Evolutionary conservation across 2,888 invertebrate species (phyloP), one percentile per base, ranked within the genome.

Genomic region (Stenichneumon culpator): DNA sequence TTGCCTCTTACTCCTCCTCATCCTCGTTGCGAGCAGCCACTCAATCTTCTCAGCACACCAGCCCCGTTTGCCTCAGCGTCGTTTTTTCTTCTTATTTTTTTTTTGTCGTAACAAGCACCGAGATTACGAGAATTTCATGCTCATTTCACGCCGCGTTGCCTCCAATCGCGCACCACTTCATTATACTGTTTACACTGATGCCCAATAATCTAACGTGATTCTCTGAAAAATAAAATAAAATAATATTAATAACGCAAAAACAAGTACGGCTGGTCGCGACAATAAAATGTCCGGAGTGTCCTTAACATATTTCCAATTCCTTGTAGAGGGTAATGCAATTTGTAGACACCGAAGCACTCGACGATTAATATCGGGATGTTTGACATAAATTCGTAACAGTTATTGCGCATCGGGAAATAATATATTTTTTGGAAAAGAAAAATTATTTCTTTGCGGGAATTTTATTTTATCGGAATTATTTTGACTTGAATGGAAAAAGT

Each of bases 71-170:
- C 60, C 36, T 1, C 11, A 57, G 11, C 63, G 11, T 1, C 25
- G 28, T n/a, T 39, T 19, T 11, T 28, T 4, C 39, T 16, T 39
- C 69, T 54, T 44, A 47, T 60, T 44, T 47, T 36, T 28, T 50
- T 72, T 77, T 47, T 80, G 60, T 32, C 65, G 63, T 60, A 70
- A 74, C 81, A 69, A 52, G 73, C 65, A 65, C 80, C 83, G 60
- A 74, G 82, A 85, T 73, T 68, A 82, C 72, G 85, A 47, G 75
- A 82, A 85, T 85, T 85, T 77, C 79, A 79, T 75, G 85, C 85
- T 85, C 79, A 44, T 85, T 85, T 82, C 79, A 85, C 82, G 82
- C 82, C 79, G 52, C 79, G 67, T 77, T 77, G 85, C 67, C 70
- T 82, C 72, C 85, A 79, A 85, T 85, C 85, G 75, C 77, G 25